Percentiles rank a stretch among this genome's conserved stretches.
Evolutionary conservation across 2,888 invertebrate genomes (phyloP).

Genomic region (Troglohyphantes excavatus): DNA sequence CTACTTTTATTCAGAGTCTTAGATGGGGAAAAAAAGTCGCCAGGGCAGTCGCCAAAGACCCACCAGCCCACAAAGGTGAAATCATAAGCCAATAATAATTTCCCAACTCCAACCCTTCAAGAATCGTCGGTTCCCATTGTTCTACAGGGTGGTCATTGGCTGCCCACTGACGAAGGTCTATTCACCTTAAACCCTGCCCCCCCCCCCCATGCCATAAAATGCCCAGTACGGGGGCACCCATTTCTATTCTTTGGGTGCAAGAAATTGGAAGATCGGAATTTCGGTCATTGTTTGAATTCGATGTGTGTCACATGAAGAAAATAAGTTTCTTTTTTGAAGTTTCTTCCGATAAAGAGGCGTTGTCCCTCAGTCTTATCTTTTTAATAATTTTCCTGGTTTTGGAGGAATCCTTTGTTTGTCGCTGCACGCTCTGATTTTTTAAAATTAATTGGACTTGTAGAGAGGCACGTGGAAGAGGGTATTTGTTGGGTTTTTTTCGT

Average conservation of each 20-base stretch:
- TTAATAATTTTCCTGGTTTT: constrained; percentile 1
- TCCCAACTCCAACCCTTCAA: constrained; percentile 62
- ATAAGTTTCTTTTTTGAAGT: not conserved
- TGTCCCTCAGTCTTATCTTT: constrained; percentile 28
- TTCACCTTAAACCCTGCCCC: constrained; percentile 44
- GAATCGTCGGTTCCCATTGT: constrained; percentile 57
- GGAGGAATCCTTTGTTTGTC: constrained; percentile 14
- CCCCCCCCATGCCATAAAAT: not conserved
- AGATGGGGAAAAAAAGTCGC: too few relatives aligned
- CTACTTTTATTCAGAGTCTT: too few relatives aligned
- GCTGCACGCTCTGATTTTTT: constrained; percentile 27
- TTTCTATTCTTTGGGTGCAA: constrained; percentile 56
- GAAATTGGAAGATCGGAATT: constrained; percentile 68
- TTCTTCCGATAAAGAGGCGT: constrained; percentile 39
- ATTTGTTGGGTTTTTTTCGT: not conserved
- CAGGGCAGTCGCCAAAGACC: constrained; percentile 1
- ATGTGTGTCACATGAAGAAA: constrained; percentile 58
- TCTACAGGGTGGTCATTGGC: constrained; percentile 68
- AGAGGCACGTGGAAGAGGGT: not conserved
- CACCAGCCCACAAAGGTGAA: constrained; percentile 5
- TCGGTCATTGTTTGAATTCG: constrained; percentile 64
- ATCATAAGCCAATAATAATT: constrained; percentile 53
- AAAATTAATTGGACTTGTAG: not conserved
- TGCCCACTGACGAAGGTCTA: constrained; percentile 62
- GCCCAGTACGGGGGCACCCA: constrained; percentile 13